Conservation (phyloP, 1,140 invertebrate genomes). For the Diploscapter pachys region DNA sequence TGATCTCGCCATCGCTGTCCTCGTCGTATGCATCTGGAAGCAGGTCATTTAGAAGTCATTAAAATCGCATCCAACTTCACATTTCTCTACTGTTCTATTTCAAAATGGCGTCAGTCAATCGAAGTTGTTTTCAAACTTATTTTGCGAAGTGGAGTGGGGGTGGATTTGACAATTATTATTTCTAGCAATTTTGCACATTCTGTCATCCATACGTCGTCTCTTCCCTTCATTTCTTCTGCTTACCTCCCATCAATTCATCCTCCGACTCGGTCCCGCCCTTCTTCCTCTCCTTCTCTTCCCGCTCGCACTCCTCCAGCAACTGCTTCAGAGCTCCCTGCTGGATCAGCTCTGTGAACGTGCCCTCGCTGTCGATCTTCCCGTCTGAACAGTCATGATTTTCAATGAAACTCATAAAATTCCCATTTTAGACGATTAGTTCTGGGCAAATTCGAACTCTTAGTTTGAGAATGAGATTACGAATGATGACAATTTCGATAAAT, state of each 20-base stretch:
- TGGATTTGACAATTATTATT: background rate
- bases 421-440: too few species aligned
- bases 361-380: slow-evolving; percentile 46
- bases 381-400: slow-evolving; percentile 17
- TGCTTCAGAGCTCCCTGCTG: slow-evolving; percentile 46
- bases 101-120: too few species aligned
- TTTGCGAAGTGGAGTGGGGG: too few species aligned
- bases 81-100: too few species aligned
- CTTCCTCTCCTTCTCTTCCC: slow-evolving; percentile 29
- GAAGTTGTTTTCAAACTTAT: too few species aligned
- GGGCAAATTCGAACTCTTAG: too few species aligned
- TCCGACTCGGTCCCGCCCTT: slow-evolving; percentile 16
- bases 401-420: too few species aligned
- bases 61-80: too few species aligned
- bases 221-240: background rate
- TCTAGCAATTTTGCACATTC: background rate
- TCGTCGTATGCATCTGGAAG: slow-evolving; percentile 9
- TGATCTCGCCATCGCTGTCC: slow-evolving; percentile 18
- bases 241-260: slow-evolving; percentile 12
- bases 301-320: slow-evolving; percentile 48
- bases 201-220: background rate
- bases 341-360: slow-evolving; percentile 48
- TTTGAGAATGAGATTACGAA: too few species aligned
- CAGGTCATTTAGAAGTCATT: too few species aligned
- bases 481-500: too few species aligned